Evolutionary conservation across 2,797 vertebrate genomes (phyloP).

Genomic region (Eremophila alpestris): DNA sequence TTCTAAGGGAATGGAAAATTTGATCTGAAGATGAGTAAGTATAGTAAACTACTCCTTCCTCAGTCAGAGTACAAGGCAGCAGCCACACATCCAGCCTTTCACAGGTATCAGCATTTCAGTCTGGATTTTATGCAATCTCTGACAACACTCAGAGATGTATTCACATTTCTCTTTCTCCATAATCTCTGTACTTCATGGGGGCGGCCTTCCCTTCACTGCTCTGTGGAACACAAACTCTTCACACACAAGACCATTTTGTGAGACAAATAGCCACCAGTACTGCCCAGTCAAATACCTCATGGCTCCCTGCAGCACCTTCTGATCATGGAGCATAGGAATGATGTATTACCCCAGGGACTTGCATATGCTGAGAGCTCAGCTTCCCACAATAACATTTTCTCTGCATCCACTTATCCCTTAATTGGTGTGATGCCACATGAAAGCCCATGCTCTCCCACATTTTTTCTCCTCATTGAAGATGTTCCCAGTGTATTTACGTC

Average conservation of each 20-base stretch:
- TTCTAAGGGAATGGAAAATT: not conserved
- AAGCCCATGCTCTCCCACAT: conserved; percentile 18
- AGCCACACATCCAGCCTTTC: not conserved
- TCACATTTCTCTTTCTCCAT: not conserved
- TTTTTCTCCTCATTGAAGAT: conserved; percentile 18
- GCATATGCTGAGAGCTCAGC: not conserved
- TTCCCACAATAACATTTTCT: conserved; percentile 29
- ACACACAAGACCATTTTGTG: not conserved
- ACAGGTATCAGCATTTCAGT: not conserved
- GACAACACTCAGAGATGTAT: too few relatives aligned
- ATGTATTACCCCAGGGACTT: not conserved
- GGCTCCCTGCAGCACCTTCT: not conserved
- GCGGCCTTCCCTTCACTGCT: not conserved
- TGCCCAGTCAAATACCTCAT: not conserved
- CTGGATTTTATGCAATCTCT: too few relatives aligned
- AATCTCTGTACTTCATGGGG: not conserved
- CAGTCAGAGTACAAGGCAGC: not conserved
- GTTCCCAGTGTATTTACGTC: not conserved
- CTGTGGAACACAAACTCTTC: not conserved
- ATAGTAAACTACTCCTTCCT: not conserved
- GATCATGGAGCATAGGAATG: not conserved
- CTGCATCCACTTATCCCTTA: conserved; percentile 32
- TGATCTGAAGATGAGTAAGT: not conserved
- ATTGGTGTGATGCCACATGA: conserved; percentile 22
- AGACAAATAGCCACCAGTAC: not conserved